Evolutionary conservation across 2,113 vertebrate species (phyloP), one percentile per base, ranked within the genome.

Genomic region (Columba janthina): DNA sequence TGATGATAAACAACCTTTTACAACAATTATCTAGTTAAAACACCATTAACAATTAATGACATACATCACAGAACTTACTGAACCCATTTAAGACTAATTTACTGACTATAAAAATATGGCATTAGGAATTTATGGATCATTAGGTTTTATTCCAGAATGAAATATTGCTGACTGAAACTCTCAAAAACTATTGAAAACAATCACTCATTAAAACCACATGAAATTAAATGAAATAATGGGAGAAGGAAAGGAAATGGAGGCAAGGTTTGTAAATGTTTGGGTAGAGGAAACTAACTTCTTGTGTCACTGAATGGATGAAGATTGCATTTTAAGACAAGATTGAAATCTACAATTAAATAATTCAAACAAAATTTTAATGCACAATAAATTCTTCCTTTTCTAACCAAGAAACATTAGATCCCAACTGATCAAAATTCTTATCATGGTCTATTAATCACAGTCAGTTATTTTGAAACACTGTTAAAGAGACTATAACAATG

Each of bases 61-160:
- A 98, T 98, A 98, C 72, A 94, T 97, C 98, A 97, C 89, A 96
- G 96, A 97, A 97, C 97, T 98, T 98, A 98, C 96, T 98, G 97
- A 98, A 96, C 95, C 97, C 97, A 98, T 98, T 98, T 98, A 98
- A 98, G 98, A 97, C 98, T 98, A 98, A 98, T 98, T 98, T 98
- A 98, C 94, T 97, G 89, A 97, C 98, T 97, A 98, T 98, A 98
- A 98, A 98, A 98, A 97, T 98, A 98, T 98, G 97, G 94, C 98
- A 98, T 98, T 98, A 98, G 97, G 97, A 98, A 98, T 98, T 98
- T 98, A 98, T 97, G 98, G 98, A 97, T 98, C 98, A 98, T 98
- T 98, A 98, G 90, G 96, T 98, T 97, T 97, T 97, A 97, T 97
- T 97, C 96, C 84, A 90, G 95, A 95, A 96, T 98, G 97, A 98